Evolutionary conservation across 2,797 vertebrate species (phyloP), one percentile per base, ranked within the genome.

Genomic region (Enteromius afrohamiltoni): DNA sequence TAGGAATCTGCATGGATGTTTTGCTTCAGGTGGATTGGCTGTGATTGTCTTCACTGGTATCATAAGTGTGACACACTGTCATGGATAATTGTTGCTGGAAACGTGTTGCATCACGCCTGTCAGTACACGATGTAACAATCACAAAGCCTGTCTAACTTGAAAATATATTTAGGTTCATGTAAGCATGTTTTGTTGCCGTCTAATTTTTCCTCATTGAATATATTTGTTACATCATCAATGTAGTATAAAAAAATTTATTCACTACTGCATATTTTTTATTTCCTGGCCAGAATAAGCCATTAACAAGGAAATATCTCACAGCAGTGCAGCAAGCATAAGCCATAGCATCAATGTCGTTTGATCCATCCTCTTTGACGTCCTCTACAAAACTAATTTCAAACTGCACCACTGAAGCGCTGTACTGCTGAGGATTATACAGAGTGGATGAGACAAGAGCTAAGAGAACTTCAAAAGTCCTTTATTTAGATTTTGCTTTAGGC

Each of bases 401-500:
- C 58, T 47, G 58, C 40, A 64, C 29, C 76, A 47, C 76, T 77
- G 58, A 64, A 64, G 17, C 40, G 4, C 23, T 47, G 19, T 64
- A 55, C 67, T 40, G 62, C 65, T 26, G 47, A 80, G 64, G 65
- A 69, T 71, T 69, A 80, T 68, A 80, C n/a, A 23, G 79, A 69
- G n/a, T 69, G 49, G 67, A 53, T 55, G 69, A 80, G 67, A 80
- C 79, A 71, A 69, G 64, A 17, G 16, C 3, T 11, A 31, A 67
- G 34, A 34, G 34, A 69, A 80, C 65, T 55, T 60, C 67, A 80
- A 58, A 70, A 67, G 67, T 34, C 67, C 49, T 69, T 80, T 71
- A 77, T 77, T 77, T 77, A 31, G 75, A 29, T 77, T 77, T 77
- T 4, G 58, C 76, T 42, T 77, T 47, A 29, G 76, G 76, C 76